Base-by-base conservation (phyloP, 2,888 invertebrate genomes). In the Emmelina monodactyla region DNA sequence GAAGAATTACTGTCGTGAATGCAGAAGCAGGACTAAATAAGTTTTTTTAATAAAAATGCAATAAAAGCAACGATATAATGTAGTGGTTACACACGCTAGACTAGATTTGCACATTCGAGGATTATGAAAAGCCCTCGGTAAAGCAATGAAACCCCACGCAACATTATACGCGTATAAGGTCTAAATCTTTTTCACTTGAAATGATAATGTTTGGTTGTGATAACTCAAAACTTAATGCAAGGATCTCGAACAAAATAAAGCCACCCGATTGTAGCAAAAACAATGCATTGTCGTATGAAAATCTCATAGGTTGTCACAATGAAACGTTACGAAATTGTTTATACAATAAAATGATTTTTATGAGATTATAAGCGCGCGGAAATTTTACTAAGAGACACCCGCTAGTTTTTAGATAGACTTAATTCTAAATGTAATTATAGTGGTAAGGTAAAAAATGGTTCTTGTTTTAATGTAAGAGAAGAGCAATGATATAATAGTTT, bases 401-500 rank as follows among this genome's bases (percentile, higher is more conserved):
- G 76, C 70, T 79, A 78, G 76, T 62, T 54, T 58, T 64, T 79
- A 79, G 76, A 75, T 79, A 79, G 79, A 58, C 47, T 66, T 79
- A 79, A 79, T 75, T 75, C 70, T 69, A 70, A 29, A 51, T 75
- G 68, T 76, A 76, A 78, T 75, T 76, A 72, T 73, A 68, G 62
- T 53, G 42, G 39, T 73, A 75, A 72, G 75, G 69, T 73, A 75
- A 73, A 72, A 64, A 73, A 76, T 75, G 73, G 72, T 78, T 79
- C 76, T 79, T 75, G 76, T 79, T 79, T 69, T 75, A 78, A 71
- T 53, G 43, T 78, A 78, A 78, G 76, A 62, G 66, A 76, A 79
- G 75, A 76, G 78, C 76, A 78, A 79, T 76, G 78, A 71, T 76
- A 72, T 76, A 72, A 73, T 75, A 78, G 76, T 75, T 79, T 78